Conservation (phyloP, 2,113 vertebrate genomes). For the Cathartes aura region DNA sequence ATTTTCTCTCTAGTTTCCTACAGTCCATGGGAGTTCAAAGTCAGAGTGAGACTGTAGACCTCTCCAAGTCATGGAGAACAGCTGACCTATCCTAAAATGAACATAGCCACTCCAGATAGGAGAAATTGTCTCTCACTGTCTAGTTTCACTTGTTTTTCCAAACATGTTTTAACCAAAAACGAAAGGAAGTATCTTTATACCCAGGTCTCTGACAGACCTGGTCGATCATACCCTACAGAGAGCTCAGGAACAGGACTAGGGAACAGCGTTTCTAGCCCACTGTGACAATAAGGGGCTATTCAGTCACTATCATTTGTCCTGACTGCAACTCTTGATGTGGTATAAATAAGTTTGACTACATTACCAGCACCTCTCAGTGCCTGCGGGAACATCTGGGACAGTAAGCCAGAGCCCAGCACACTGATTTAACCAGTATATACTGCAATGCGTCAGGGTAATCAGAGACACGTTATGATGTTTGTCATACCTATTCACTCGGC, state of each 20-base stretch:
- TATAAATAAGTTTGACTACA: neutral
- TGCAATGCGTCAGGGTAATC: neutral
- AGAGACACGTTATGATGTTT: neutral
- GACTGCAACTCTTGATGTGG: neutral
- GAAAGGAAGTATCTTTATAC: neutral
- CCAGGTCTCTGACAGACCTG: neutral
- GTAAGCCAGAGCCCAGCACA: neutral
- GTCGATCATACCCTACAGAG: neutral
- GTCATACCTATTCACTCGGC: neutral
- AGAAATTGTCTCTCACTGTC: neutral
- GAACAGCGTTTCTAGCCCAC: neutral
- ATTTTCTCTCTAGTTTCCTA: neutral
- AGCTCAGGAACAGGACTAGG: neutral
- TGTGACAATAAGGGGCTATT: neutral
- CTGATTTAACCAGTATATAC: neutral
- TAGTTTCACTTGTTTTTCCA: neutral
- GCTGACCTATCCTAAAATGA: neutral
- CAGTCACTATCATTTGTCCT: neutral
- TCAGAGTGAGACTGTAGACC: neutral
- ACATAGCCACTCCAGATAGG: neutral
- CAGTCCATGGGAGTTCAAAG: neutral
- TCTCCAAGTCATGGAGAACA: neutral
- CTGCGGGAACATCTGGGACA: neutral
- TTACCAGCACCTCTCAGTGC: neutral
- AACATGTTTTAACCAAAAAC: neutral